A percentile compares a stretch with the other conserved stretches of the same genome.
Conservation (phyloP, 92 coral and sea anemone species). For the Porites lobata region DNA sequence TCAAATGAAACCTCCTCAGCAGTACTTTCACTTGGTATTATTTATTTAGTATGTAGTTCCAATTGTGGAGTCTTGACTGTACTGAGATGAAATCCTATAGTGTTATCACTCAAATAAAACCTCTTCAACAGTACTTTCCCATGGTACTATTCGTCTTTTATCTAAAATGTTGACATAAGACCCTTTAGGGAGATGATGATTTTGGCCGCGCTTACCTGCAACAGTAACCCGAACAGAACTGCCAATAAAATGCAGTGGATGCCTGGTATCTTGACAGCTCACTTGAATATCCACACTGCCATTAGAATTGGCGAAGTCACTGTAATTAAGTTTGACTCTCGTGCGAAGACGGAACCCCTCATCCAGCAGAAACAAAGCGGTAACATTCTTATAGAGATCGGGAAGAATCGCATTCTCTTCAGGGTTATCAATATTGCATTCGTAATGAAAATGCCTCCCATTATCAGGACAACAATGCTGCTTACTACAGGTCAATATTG, state of each 20-base stretch:
- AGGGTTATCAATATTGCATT: slow-evolving; percentile 53
- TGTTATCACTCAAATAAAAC: too few relatives aligned
- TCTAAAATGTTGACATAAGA: too few relatives aligned
- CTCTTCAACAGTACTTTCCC: too few relatives aligned
- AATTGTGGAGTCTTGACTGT: too few relatives aligned
- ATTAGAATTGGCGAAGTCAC: slow-evolving; percentile 17
- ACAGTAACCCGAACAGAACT: slow-evolving; percentile 30
- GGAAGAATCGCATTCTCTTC: slow-evolving; percentile 47
- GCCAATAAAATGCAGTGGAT: slow-evolving; percentile 71
- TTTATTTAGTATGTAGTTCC: too few relatives aligned
- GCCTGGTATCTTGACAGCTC: slow-evolving; percentile 53
- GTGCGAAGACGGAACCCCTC: slow-evolving; percentile 46
- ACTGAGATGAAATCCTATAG: too few relatives aligned
- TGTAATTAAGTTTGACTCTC: slow-evolving; percentile 25
- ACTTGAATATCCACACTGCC: slow-evolving; percentile 47
- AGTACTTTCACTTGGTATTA: too few relatives aligned
- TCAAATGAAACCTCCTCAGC: too few relatives aligned
- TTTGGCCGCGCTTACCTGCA: slow-evolving; percentile 38
- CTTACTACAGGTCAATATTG: slow-evolving; percentile 52
- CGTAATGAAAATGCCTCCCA: slow-evolving; percentile 40
- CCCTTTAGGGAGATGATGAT: background rate
- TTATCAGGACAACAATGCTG: slow-evolving; percentile 59
- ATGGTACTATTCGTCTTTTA: too few relatives aligned
- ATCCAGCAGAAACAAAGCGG: slow-evolving; percentile 58
- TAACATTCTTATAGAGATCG: slow-evolving; percentile 39